Percentiles rank a stretch among this genome's conserved stretches.
Evolutionary conservation across 2,113 vertebrate species (phyloP).

Genomic region (Neodontobutis hainanensis): DNA sequence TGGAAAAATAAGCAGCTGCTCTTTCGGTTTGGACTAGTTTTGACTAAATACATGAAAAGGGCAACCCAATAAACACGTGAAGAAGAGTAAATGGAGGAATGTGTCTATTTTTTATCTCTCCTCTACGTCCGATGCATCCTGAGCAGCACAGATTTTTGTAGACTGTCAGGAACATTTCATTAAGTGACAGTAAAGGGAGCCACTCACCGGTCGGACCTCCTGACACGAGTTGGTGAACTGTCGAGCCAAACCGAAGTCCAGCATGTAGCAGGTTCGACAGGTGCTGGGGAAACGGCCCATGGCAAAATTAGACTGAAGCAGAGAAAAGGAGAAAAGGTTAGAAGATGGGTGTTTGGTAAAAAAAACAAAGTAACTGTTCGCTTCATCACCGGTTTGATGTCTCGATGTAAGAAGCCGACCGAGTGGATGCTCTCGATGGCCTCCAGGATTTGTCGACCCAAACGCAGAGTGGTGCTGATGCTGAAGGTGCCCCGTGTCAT

Average conservation of each 20-base stretch:
- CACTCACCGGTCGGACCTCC: conserved; percentile 97
- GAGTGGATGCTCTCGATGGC: conserved; percentile 99
- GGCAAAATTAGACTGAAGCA: conserved; percentile 93
- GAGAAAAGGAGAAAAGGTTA: neutral
- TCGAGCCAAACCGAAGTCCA: conserved; percentile 97
- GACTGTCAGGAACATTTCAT: too few species aligned
- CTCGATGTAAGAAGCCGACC: conserved; percentile 95
- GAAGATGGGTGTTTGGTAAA: neutral
- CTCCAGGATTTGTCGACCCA: conserved; percentile 95
- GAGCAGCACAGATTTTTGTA: too few species aligned
- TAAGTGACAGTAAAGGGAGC: conserved; percentile 1
- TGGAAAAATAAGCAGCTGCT: too few species aligned
- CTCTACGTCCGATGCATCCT: too few species aligned
- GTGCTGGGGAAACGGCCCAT: conserved; percentile 98
- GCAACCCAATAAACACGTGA: too few species aligned
- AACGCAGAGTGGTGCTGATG: conserved; percentile 91
- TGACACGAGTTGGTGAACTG: conserved; percentile 98
- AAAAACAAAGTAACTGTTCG: neutral
- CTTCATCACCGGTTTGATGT: conserved; percentile 94
- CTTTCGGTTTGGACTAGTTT: too few species aligned
- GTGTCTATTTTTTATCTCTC: too few species aligned
- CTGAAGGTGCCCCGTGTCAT: conserved; percentile 94
- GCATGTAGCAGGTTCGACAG: conserved; percentile 97
- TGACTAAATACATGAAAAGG: too few species aligned
- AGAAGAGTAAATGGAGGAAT: too few species aligned